Percentiles rank a stretch among this genome's conserved stretches.
Evolutionary conservation across 2,113 vertebrate species (phyloP).

Genomic region (Cheirogaleus medius): DNA sequence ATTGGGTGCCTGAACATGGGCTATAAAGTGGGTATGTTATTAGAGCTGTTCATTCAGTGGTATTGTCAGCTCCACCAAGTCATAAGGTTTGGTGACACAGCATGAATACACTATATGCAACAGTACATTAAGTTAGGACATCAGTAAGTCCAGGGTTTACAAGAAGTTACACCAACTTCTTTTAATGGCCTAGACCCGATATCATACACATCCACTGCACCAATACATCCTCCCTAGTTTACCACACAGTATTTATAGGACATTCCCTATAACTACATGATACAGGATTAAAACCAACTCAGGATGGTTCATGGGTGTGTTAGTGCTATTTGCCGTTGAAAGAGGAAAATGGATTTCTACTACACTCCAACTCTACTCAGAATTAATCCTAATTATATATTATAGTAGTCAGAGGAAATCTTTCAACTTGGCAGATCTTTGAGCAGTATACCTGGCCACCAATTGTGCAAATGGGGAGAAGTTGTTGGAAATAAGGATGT

Average conservation of each 20-base stretch:
- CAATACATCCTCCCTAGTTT: neutral
- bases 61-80: neutral
- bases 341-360: neutral
- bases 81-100: neutral
- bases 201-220: neutral
- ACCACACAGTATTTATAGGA: neutral
- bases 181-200: neutral
- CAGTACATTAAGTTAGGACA: neutral
- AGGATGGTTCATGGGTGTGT: neutral
- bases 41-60: neutral
- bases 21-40: neutral
- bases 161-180: neutral
- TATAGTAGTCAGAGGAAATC: neutral
- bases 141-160: neutral
- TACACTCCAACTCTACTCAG: neutral
- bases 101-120: neutral
- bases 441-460: neutral
- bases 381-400: neutral
- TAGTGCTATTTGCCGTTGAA: neutral
- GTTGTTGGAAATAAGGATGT: neutral
- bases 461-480: neutral
- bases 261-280: neutral
- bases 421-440: neutral
- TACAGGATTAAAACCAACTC: neutral
- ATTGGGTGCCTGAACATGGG: neutral